Evolutionary conservation across 2,888 invertebrate species (phyloP).

Genomic region (Drosophila helvetica): DNA sequence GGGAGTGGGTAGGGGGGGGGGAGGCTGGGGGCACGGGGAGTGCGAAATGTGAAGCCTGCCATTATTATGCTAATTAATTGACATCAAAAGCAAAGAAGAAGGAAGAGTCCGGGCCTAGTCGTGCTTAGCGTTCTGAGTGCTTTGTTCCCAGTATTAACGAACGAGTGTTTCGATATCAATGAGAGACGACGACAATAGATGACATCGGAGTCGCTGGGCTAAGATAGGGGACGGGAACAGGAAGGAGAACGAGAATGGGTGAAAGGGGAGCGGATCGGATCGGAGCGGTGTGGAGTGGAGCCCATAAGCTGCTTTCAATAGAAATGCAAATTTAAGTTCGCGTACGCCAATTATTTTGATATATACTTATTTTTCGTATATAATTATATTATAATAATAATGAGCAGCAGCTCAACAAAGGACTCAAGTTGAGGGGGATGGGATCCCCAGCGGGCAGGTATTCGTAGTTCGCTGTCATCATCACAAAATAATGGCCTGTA

Average conservation of each 20-base stretch:
- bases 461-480: conserved; percentile 38
- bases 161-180: conserved; percentile 67
- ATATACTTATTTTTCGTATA: conserved; percentile 54
- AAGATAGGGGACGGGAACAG: background rate
- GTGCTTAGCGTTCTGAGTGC: conserved; percentile 39
- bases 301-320: conserved; percentile 76
- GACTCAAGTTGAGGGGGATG: conserved; percentile 9
- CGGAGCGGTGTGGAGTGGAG: conserved; percentile 8
- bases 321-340: conserved; percentile 76
- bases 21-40: conserved; percentile 15
- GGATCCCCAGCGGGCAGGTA: conserved; percentile 37
- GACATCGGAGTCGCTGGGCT: conserved; percentile 21
- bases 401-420: conserved; percentile 50
- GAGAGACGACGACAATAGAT: conserved; percentile 66
- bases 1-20: background rate
- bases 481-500: conserved; percentile 75
- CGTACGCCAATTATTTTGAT: conserved; percentile 77
- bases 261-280: conserved; percentile 2
- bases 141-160: conserved; percentile 39
- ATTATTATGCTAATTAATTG: conserved; percentile 80
- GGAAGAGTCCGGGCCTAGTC: conserved; percentile 29
- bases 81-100: conserved; percentile 63
- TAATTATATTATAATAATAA: conserved; percentile 73
- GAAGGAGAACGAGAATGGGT: background rate
- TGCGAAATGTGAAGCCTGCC: conserved; percentile 74